Conservation (phyloP, 2,797 vertebrate species). For the Poecile montanus region DNA sequence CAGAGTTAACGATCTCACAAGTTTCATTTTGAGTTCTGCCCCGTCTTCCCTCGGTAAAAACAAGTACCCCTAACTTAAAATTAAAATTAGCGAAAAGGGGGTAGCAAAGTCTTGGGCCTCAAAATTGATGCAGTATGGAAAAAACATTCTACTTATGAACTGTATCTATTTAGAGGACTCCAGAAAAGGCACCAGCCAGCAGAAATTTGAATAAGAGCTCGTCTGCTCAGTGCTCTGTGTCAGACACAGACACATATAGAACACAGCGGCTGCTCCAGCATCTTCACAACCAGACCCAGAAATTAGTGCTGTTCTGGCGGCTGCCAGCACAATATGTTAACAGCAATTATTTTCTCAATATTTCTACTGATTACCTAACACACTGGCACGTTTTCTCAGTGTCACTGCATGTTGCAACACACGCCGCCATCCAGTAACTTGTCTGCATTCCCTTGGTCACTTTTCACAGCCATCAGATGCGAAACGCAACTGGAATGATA, state of each 20-base stretch:
- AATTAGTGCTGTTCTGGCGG: constrained; percentile 6
- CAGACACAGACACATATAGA: constrained; percentile 42
- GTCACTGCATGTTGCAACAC: constrained; percentile 34
- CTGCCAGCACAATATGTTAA: constrained; percentile 58
- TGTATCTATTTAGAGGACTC: constrained; percentile 21
- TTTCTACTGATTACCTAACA: constrained; percentile 61
- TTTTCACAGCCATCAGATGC: background rate
- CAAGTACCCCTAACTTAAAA: background rate
- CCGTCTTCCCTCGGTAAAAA: background rate
- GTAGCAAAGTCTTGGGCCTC: background rate
- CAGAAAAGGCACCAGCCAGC: constrained; percentile 50
- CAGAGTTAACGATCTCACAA: background rate
- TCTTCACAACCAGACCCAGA: constrained; percentile 47
- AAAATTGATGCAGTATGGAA: background rate
- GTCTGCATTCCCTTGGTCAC: constrained; percentile 44
- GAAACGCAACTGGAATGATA: background rate
- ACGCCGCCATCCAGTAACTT: constrained; percentile 14
- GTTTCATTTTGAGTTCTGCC: constrained; percentile 38
- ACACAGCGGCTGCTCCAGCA: constrained; percentile 25
- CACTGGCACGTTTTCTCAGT: constrained; percentile 29
- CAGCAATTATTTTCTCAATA: constrained; percentile 60
- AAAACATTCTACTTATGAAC: background rate
- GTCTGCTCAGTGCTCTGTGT: constrained; percentile 34
- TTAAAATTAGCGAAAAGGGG: background rate
- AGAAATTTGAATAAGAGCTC: constrained; percentile 41